Evolutionary conservation across 2,888 invertebrate genomes (phyloP), one percentile per base, ranked within the genome.

Genomic region (Dastarcus helophoroides): DNA sequence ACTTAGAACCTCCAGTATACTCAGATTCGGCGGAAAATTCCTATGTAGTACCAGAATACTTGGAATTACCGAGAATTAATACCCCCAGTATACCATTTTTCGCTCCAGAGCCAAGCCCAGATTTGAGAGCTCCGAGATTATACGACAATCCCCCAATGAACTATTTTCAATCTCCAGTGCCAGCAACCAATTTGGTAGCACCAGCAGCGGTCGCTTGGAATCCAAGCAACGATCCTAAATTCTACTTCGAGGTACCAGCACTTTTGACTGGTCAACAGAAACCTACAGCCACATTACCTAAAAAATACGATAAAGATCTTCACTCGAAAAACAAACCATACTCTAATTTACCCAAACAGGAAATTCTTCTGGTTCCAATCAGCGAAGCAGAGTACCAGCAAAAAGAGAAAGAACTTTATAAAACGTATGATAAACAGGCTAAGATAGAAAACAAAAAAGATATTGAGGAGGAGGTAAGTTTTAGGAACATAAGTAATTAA

Each of bases 261-360:
- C 33, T 62, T 48, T 41, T 58, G 41, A 50, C 48, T 40, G 43
- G 54, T 51, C 41, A 59, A 38, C 46, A 65, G 40, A 51, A 55
- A 12, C 71, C 72, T 2, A 73, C 71, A 11, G 65, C 65, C 35
- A 44, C 63, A 13, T 72, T 68, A 43, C 74, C 74, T 1, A 75
- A 74, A 49, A 75, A 75, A 48, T 73, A 63, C 50, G 53, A 60
- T 36, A 60, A 64, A 26, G 62, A 63, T 12, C 63, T 69, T 31
- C 66, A 65, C 36, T 44, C 46, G 12, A 57, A 54, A 47, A 36
- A 40, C 15, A 60, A 60, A 36, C 54, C 57, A 3, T 43, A 41
- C 3, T 46, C 51, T 2, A 36, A 35, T 50, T 63, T 53, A 48
- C 53, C 63, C 9, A 68, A 67, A 33, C 62, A 60, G 44, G 67